Percentiles rank a stretch among this genome's conserved stretches.
These are phyloP conservation scores for Microtus montanus DNA, from an alignment of 2,113 vertebrate species.

Conservation along the genomic window DNA sequence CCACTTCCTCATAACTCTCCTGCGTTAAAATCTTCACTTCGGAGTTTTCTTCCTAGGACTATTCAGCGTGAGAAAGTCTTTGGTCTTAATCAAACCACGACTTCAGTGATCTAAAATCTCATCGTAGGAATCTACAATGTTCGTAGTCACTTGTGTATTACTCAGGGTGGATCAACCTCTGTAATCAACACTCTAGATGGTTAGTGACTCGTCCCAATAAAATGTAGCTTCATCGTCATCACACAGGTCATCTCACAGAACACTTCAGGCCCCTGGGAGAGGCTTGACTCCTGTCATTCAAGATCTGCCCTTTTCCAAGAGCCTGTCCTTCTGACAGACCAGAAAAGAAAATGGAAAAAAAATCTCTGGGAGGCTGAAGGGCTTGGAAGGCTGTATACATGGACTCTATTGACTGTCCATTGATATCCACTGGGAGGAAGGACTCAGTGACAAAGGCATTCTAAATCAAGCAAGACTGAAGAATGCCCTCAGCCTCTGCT, in stretches of 20 bases:
- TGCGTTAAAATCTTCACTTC: constrained; percentile 1
- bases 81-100: constrained; percentile 91
- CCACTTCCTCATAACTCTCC: background rate
- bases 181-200: background rate
- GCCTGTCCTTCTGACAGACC: background rate
- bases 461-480: background rate
- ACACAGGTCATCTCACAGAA: background rate
- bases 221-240: constrained; percentile 10
- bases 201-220: background rate
- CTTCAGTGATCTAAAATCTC: constrained; percentile 86
- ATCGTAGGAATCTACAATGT: constrained; percentile 73
- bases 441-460: background rate
- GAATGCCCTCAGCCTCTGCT: background rate
- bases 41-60: background rate
- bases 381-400: background rate
- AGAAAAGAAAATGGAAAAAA: background rate
- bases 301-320: background rate
- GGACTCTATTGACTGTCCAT: background rate
- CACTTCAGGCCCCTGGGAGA: background rate
- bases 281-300: background rate
- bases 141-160: constrained; percentile 90
- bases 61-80: constrained; percentile 58
- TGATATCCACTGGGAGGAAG: background rate
- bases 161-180: background rate
- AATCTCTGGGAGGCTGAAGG: background rate